phyloP scores from a whole-genome alignment of 2,113 vertebrate genomes.

The Argyrosomus japonicus region DNA sequence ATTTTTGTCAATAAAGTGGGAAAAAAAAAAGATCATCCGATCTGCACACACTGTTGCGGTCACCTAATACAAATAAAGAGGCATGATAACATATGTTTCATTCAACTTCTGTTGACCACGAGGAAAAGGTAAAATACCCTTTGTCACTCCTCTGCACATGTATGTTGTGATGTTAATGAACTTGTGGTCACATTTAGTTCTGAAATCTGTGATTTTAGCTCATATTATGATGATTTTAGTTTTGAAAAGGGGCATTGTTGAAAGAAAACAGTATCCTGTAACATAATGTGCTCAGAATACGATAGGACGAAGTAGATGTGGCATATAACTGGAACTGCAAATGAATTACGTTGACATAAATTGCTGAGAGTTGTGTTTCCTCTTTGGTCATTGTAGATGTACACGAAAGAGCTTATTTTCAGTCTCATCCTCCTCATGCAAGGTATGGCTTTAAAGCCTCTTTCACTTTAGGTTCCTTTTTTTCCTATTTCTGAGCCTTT shows the following conservation, averaged over 20 bases:
- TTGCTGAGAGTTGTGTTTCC: not conserved
- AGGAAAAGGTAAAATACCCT: slow-evolving; percentile 60
- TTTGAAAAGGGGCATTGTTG: not conserved
- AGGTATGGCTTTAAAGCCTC: slow-evolving; percentile 58
- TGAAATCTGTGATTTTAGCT: not conserved
- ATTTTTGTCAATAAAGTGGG: slow-evolving; percentile 7
- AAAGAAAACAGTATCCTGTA: not conserved
- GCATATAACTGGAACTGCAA: not conserved
- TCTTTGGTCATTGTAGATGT: slow-evolving; percentile 52
- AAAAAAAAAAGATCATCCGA: slow-evolving; percentile 33
- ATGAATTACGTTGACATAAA: not conserved
- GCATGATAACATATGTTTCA: slow-evolving; percentile 54
- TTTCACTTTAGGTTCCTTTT: not conserved
- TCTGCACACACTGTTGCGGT: slow-evolving; percentile 28
- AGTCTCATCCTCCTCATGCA: slow-evolving; percentile 68
- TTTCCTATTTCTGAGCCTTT: not conserved
- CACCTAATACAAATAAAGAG: slow-evolving; percentile 69
- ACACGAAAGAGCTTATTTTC: slow-evolving; percentile 39
- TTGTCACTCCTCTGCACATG: slow-evolving; percentile 1
- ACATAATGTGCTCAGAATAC: not conserved
- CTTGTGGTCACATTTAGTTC: not conserved
- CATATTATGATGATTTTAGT: not conserved
- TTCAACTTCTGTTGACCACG: slow-evolving; percentile 56
- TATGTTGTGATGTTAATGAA: slow-evolving; percentile 4
- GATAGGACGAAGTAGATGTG: not conserved